Percentiles rank a stretch among this genome's conserved stretches.
These are phyloP conservation scores for Loriculus beryllinus DNA, from an alignment of 2,797 vertebrate genomes.

Conservation along the genomic window DNA sequence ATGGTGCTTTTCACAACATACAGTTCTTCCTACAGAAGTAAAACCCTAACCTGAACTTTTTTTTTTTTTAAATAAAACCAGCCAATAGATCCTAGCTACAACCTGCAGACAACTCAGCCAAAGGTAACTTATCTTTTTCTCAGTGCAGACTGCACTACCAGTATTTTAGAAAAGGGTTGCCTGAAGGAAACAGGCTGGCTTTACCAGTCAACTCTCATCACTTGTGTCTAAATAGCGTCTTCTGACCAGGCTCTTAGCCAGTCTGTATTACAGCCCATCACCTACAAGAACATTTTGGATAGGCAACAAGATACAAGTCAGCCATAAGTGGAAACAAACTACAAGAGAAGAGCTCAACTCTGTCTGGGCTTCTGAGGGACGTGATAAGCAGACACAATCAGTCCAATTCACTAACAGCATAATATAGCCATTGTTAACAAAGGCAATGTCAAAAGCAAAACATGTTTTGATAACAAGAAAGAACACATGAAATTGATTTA, in stretches of 20 bases:
- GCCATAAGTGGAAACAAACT: background rate
- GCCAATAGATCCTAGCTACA: background rate
- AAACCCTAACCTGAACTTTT: background rate
- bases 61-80: background rate
- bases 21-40: background rate
- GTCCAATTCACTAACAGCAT: constrained; percentile 13
- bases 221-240: background rate
- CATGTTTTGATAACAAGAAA: constrained; percentile 17
- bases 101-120: background rate
- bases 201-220: background rate
- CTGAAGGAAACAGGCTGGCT: background rate
- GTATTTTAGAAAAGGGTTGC: background rate
- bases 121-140: background rate
- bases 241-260: background rate
- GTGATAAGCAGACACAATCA: background rate
- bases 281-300: background rate
- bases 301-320: background rate
- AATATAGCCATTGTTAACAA: background rate
- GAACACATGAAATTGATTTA: background rate
- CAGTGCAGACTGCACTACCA: background rate
- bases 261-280: background rate
- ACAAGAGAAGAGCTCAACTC: background rate
- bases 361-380: background rate
- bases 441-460: background rate
- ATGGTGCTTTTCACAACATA: background rate